Conservation (phyloP, 2,888 invertebrate species). For the Sphaerophoria rueppellii region DNA sequence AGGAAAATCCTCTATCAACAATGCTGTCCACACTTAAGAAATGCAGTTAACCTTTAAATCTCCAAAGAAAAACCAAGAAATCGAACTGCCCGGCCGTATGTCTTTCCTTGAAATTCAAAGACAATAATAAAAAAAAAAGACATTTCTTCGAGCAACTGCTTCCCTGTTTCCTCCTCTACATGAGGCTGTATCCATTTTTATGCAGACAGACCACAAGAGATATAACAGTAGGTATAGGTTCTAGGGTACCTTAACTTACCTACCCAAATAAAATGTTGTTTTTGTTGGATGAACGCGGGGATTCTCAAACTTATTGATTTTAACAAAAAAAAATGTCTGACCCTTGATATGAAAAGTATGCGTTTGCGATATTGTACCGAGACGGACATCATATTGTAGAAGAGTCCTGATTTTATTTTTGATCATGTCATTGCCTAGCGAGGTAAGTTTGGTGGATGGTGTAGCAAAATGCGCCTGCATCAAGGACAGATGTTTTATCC, state of each 20-base stretch:
- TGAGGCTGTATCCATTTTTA: too few relatives aligned
- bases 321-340: slow-evolving; percentile 56
- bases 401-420: slow-evolving; percentile 17
- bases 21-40: slow-evolving; percentile 7
- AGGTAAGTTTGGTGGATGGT: slow-evolving; percentile 25
- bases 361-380: background rate
- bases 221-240: slow-evolving; percentile 8
- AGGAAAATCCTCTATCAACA: slow-evolving; percentile 9
- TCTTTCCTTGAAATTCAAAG: too few relatives aligned
- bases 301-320: background rate
- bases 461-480: slow-evolving; percentile 56
- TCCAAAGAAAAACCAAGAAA: too few relatives aligned
- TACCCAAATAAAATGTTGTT: slow-evolving; percentile 30
- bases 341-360: slow-evolving; percentile 30
- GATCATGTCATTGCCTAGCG: slow-evolving; percentile 59
- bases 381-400: background rate
- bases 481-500: slow-evolving; percentile 55
- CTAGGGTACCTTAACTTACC: slow-evolving; percentile 30
- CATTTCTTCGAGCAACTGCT: slow-evolving; percentile 56
- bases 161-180: background rate
- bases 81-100: too few relatives aligned
- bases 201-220: too few relatives aligned
- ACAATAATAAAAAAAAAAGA: too few relatives aligned
- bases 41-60: background rate
- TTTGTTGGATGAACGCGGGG: slow-evolving; percentile 42